Conservation (phyloP, 2,888 invertebrate species). For the Stenurella melanura region DNA sequence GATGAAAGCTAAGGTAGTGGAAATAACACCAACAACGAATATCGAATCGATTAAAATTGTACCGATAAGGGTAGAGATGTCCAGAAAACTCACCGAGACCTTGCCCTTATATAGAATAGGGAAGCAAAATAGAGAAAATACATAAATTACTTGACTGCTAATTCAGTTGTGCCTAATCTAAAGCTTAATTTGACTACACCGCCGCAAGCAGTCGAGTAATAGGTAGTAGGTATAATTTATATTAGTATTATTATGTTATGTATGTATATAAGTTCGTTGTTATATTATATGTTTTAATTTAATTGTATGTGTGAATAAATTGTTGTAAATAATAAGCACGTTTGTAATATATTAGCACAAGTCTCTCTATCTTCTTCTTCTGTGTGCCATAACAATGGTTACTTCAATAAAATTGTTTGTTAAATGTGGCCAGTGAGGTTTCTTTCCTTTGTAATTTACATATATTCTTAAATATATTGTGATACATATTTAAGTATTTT, state of each 20-base stretch:
- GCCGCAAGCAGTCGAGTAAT: not conserved
- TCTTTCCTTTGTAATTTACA: conserved; percentile 46
- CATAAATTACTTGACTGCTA: conserved; percentile 15
- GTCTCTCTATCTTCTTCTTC: conserved; percentile 55
- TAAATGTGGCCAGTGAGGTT: conserved; percentile 63
- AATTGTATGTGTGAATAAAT: conserved; percentile 50
- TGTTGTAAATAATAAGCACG: conserved; percentile 62
- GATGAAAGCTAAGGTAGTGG: conserved; percentile 70
- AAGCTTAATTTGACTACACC: conserved; percentile 29
- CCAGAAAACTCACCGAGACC: conserved; percentile 57
- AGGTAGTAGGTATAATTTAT: conserved; percentile 51
- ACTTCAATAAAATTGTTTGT: conserved; percentile 51
- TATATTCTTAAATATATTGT: conserved; percentile 57
- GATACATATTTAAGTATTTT: conserved; percentile 53
- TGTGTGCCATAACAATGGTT: conserved; percentile 64
- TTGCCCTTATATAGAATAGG: conserved; percentile 47
- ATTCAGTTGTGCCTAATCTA: conserved; percentile 36
- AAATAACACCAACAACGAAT: conserved; percentile 66
- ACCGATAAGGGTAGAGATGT: conserved; percentile 68
- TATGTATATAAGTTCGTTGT: conserved; percentile 57
- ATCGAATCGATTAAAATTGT: conserved; percentile 69
- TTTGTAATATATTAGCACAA: conserved; percentile 59
- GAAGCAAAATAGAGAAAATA: conserved; percentile 26
- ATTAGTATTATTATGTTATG: conserved; percentile 55
- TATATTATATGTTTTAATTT: conserved; percentile 40